Percentiles rank a stretch among this genome's conserved stretches.
Evolutionary conservation across 2,888 invertebrate species (phyloP).

Genomic region (Mythimna pallens): DNA sequence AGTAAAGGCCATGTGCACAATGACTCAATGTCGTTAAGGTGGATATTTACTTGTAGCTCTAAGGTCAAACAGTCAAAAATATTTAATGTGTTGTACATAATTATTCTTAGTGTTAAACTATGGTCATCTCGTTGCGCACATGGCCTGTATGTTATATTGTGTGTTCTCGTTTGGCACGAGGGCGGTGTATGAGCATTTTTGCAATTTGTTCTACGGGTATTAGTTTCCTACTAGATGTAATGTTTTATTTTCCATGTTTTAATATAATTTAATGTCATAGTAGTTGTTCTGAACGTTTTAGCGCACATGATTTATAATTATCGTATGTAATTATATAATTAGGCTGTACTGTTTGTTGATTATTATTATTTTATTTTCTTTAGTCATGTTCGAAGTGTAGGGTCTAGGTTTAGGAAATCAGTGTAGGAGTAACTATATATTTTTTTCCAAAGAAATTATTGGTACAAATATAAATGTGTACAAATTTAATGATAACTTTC

Average conservation of each 20-base stretch:
- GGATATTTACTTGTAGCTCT: constrained; percentile 70
- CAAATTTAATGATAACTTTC: constrained; percentile 85
- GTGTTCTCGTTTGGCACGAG: constrained; percentile 58
- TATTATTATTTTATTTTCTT: constrained; percentile 89
- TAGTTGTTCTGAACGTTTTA: constrained; percentile 81
- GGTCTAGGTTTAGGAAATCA: constrained; percentile 76
- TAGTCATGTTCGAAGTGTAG: constrained; percentile 83
- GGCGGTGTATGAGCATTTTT: constrained; percentile 71
- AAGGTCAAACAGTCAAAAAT: constrained; percentile 75
- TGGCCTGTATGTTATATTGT: constrained; percentile 65
- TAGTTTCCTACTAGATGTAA: constrained; percentile 90
- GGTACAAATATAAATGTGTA: constrained; percentile 89
- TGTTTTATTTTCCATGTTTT: constrained; percentile 85
- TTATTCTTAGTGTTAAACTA: constrained; percentile 89
- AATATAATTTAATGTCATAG: constrained; percentile 75
- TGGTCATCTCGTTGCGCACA: constrained; percentile 78
- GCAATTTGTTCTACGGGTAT: constrained; percentile 91
- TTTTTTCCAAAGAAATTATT: constrained; percentile 90
- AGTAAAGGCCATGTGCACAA: constrained; percentile 72
- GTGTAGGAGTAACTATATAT: constrained; percentile 78
- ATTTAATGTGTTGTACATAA: constrained; percentile 77
- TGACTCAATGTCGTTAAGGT: constrained; percentile 68
- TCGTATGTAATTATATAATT: constrained; percentile 77
- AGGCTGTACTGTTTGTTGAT: constrained; percentile 86
- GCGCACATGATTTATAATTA: constrained; percentile 82